Evolutionary conservation across 2,113 vertebrate species (phyloP).

Genomic region (Centrocercus urophasianus): DNA sequence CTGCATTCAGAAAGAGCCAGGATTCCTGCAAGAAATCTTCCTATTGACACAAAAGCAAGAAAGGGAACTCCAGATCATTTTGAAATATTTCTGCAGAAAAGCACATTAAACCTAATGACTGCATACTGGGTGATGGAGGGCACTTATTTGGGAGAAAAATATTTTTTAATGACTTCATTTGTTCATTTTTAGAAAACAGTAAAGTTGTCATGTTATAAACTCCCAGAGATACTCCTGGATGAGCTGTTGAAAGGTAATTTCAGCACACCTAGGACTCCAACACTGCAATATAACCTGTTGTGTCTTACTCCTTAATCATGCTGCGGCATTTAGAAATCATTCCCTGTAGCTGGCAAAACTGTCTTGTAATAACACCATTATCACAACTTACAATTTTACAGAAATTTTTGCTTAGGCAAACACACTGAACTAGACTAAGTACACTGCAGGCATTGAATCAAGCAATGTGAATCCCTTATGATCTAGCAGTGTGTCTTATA

Average conservation of each 20-base stretch:
- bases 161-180: conserved; percentile 75
- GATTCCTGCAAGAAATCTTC: conserved; percentile 65
- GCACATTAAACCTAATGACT: conserved; percentile 69
- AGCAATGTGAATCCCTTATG: conserved; percentile 29
- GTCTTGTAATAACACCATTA: conserved; percentile 57
- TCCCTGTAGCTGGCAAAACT: conserved; percentile 54
- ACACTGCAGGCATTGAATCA: conserved; percentile 17
- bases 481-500: not conserved
- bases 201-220: conserved; percentile 69
- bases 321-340: conserved; percentile 65
- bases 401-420: conserved; percentile 70
- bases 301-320: conserved; percentile 71
- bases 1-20: conserved; percentile 35
- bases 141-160: conserved; percentile 63
- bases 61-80: conserved; percentile 54
- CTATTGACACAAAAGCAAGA: conserved; percentile 24
- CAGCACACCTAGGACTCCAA: conserved; percentile 50
- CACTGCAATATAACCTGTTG: conserved; percentile 59
- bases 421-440: conserved; percentile 37
- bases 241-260: conserved; percentile 69
- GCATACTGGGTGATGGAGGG: conserved; percentile 54
- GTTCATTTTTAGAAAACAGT: conserved; percentile 61
- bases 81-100: conserved; percentile 72
- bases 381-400: conserved; percentile 50
- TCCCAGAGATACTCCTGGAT: conserved; percentile 53